phyloP scores from a whole-genome alignment of 1,140 invertebrate species.

The Sycophila sp. region DNA sequence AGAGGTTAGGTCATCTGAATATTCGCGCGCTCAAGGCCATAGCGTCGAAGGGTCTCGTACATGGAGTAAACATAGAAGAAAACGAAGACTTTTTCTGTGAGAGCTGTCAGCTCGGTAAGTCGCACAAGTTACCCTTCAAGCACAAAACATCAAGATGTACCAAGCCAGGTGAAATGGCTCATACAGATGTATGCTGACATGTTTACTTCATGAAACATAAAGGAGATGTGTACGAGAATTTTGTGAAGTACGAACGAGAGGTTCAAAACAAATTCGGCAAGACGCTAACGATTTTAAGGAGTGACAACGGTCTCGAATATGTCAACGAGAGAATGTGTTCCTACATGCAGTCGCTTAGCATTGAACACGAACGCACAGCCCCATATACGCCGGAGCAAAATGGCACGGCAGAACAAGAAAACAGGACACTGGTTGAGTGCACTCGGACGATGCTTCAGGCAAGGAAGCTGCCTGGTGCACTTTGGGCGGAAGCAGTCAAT shows the following conservation, averaged over 20 bases:
- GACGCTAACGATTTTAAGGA: constrained; percentile 40
- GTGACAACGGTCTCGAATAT: constrained; percentile 38
- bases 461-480: constrained; percentile 47
- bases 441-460: constrained; percentile 55
- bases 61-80: constrained; percentile 7
- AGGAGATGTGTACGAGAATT: constrained; percentile 45
- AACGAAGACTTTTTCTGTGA: constrained; percentile 18
- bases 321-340: constrained; percentile 16
- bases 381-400: constrained; percentile 56
- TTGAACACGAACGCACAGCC: constrained; percentile 41
- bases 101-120: constrained; percentile 25
- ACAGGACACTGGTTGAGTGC: constrained; percentile 58
- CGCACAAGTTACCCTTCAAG: constrained; percentile 13
- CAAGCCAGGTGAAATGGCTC: constrained; percentile 33
- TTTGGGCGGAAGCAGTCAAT: constrained; percentile 63
- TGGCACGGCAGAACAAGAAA: constrained; percentile 48
- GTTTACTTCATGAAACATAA: constrained; percentile 48
- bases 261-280: constrained; percentile 45
- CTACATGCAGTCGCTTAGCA: constrained; percentile 39
- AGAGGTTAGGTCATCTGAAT: constrained; percentile 44
- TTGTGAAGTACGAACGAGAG: constrained; percentile 50
- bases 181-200: constrained; percentile 47
- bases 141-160: background rate
- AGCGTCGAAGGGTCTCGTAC: constrained; percentile 22
- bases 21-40: constrained; percentile 21